phyloP scores from a whole-genome alignment of 1,140 invertebrate genomes.

The Mycetomoellerius zeteki region DNA sequence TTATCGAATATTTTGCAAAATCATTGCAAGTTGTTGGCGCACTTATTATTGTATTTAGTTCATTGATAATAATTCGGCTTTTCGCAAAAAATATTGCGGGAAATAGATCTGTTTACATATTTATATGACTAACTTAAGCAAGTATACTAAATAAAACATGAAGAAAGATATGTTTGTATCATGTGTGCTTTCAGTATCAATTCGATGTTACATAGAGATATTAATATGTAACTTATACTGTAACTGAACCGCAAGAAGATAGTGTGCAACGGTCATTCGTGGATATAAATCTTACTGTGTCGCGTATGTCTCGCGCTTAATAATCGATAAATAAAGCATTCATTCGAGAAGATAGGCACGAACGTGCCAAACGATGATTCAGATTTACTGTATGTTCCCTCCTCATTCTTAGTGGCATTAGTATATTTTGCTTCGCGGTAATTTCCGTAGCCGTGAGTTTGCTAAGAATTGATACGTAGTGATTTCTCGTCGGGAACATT shows the following conservation, averaged over 20 bases:
- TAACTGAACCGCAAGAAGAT: neutral
- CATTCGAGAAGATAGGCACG: conserved; percentile 79
- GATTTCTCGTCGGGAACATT: conserved; percentile 65
- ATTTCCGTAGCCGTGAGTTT: conserved; percentile 35
- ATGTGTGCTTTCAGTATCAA: neutral
- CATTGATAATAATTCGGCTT: conserved; percentile 3
- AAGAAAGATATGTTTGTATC: neutral
- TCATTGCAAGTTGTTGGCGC: conserved; percentile 1
- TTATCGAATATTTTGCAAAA: neutral
- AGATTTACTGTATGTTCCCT: conserved; percentile 76
- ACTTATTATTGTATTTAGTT: neutral
- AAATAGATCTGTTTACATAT: conserved; percentile 28
- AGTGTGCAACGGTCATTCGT: conserved; percentile 29
- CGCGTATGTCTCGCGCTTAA: conserved; percentile 56
- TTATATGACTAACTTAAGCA: neutral
- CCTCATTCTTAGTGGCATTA: conserved; percentile 67
- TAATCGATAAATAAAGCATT: conserved; percentile 80
- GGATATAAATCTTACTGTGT: conserved; percentile 69
- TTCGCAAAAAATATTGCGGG: neutral
- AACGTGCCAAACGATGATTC: conserved; percentile 79
- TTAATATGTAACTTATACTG: conserved; percentile 44
- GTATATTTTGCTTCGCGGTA: conserved; percentile 67
- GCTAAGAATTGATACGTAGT: conserved; percentile 46
- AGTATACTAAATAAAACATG: neutral
- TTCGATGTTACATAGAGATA: neutral